Conservation (phyloP, 2,113 vertebrate species). For the Pygoscelis antarcticus region DNA sequence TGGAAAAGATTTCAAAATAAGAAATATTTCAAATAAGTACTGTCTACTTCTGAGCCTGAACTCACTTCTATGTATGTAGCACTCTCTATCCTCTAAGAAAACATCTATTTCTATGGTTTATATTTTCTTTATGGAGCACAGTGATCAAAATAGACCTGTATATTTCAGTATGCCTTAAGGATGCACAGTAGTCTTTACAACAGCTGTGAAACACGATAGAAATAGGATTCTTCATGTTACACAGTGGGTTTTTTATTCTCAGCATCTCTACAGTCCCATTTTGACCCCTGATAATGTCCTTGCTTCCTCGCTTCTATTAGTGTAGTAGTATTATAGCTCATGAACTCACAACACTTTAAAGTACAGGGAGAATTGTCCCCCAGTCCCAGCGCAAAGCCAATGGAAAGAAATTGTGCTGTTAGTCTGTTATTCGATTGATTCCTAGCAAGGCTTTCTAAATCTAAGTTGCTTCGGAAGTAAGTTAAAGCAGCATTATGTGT, state of each 20-base stretch:
- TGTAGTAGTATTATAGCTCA: background rate
- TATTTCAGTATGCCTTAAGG: background rate
- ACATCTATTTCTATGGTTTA: background rate
- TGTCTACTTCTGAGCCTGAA: background rate
- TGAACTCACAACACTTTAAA: background rate
- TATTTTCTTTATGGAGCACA: background rate
- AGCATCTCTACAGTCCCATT: background rate
- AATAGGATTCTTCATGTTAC: background rate
- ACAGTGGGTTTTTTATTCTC: accelerated
- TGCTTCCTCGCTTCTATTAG: background rate
- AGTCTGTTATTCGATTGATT: background rate
- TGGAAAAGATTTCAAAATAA: background rate
- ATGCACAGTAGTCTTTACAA: background rate
- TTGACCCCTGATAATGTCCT: background rate
- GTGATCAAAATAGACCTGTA: background rate
- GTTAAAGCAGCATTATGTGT: background rate
- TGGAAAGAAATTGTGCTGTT: background rate
- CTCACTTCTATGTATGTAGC: background rate
- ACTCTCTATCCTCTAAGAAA: background rate
- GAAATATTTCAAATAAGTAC: background rate
- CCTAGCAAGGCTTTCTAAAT: background rate
- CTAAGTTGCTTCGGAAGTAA: background rate
- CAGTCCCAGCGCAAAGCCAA: background rate
- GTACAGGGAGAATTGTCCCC: background rate
- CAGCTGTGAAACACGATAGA: background rate